phyloP scores from a whole-genome alignment of 1,140 invertebrate genomes.

The Halesus radiatus region DNA sequence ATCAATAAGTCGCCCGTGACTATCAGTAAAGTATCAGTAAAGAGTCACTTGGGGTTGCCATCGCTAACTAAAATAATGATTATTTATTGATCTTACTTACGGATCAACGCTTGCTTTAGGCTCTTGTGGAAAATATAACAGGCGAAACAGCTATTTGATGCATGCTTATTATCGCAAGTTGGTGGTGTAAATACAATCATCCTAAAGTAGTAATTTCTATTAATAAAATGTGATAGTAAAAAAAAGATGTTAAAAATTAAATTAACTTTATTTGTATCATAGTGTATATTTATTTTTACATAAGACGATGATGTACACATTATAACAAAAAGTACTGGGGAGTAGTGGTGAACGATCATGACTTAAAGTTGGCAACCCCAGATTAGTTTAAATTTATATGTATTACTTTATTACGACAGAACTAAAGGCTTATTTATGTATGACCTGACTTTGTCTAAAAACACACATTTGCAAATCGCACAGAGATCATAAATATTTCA shows the following conservation, averaged over 20 bases:
- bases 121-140: background rate
- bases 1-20: too few relatives aligned
- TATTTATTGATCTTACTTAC: background rate
- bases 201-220: background rate
- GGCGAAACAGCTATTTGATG: too few relatives aligned
- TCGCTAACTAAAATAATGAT: background rate
- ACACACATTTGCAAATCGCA: constrained; percentile 13
- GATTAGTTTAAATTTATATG: background rate
- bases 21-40: too few relatives aligned
- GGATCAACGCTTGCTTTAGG: background rate
- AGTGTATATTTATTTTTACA: constrained; percentile 6
- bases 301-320: constrained; percentile 18
- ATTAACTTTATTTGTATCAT: constrained; percentile 26
- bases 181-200: background rate
- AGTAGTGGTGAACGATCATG: background rate
- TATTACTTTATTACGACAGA: background rate
- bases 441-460: constrained; percentile 18
- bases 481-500: constrained; percentile 9
- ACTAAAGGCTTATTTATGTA: background rate
- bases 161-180: too few relatives aligned
- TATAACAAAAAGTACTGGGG: background rate
- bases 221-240: background rate
- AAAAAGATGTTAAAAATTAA: constrained; percentile 30
- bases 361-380: constrained; percentile 12
- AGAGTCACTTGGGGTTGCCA: too few relatives aligned